Percentiles rank a stretch among this genome's conserved stretches.
phyloP scores from a whole-genome alignment of 2,113 vertebrate genomes.

The Corythoichthys haematopterus region DNA sequence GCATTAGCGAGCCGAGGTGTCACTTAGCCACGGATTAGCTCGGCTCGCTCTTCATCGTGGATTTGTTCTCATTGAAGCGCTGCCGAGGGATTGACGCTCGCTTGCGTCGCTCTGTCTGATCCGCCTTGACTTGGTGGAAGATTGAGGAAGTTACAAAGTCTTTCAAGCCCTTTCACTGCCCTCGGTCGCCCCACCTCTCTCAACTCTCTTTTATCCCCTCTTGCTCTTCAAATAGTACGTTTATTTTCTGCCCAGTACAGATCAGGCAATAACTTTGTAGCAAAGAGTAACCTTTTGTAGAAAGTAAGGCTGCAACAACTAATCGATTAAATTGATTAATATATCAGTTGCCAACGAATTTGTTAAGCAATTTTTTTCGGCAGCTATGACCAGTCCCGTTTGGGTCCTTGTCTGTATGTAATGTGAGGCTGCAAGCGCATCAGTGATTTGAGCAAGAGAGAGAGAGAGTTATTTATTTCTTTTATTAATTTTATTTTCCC shows the following conservation, averaged over 20 bases:
- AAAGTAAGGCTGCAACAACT: too few relatives aligned
- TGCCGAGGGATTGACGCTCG: conserved; percentile 53
- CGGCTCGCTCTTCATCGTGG: conserved; percentile 61
- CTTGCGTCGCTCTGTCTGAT: conserved; percentile 54
- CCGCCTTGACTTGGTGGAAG: conserved; percentile 39
- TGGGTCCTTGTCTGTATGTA: too few relatives aligned
- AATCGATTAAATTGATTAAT: too few relatives aligned
- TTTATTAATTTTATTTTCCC: too few relatives aligned
- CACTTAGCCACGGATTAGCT: conserved; percentile 73
- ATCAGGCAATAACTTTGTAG: background rate
- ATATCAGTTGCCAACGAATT: too few relatives aligned
- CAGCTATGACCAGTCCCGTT: too few relatives aligned
- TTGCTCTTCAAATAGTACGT: background rate
- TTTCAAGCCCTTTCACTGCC: background rate
- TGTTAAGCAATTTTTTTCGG: too few relatives aligned
- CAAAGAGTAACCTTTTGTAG: too few relatives aligned
- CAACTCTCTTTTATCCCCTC: background rate
- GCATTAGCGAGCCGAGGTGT: conserved; percentile 69
- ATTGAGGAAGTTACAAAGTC: conserved; percentile 54
- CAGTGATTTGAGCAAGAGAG: too few relatives aligned
- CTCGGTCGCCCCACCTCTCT: background rate
- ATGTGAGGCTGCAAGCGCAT: too few relatives aligned
- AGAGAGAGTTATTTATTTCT: too few relatives aligned
- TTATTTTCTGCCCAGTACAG: too few relatives aligned
- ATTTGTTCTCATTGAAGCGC: conserved; percentile 63